phyloP scores from a whole-genome alignment of 2,888 invertebrate species.

The Heliconius aoede region DNA sequence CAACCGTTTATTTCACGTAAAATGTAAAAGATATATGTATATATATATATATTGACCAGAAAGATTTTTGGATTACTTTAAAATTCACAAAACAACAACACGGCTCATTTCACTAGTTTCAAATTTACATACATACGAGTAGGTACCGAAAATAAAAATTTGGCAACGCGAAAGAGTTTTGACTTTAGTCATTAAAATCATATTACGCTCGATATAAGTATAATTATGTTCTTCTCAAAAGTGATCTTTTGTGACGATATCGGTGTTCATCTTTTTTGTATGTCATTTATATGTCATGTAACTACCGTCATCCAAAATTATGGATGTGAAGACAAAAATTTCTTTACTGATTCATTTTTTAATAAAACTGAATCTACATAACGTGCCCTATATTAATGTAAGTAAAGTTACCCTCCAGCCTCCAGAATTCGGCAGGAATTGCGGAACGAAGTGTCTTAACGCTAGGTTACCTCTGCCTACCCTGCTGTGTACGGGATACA shows the following conservation, averaged over 20 bases:
- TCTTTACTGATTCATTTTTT: constrained; percentile 28
- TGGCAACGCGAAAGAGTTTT: constrained; percentile 44
- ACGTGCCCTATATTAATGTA: too few relatives aligned
- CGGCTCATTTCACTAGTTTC: not conserved
- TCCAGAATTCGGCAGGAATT: too few relatives aligned
- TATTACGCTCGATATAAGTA: constrained; percentile 45
- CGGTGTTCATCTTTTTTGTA: constrained; percentile 55
- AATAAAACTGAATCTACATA: too few relatives aligned
- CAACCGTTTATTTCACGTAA: not conserved
- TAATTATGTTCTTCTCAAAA: constrained; percentile 60
- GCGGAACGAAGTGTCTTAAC: too few relatives aligned
- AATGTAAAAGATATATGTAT: not conserved
- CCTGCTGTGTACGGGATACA: too few relatives aligned
- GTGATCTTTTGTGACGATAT: constrained; percentile 61
- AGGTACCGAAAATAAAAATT: constrained; percentile 36
- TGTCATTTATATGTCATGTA: constrained; percentile 65
- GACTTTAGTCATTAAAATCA: constrained; percentile 46
- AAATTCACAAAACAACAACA: not conserved
- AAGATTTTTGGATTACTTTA: not conserved
- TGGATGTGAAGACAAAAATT: constrained; percentile 17
- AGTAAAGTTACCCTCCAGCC: too few relatives aligned
- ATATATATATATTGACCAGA: not conserved
- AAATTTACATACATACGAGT: not conserved
- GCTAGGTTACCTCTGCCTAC: too few relatives aligned
- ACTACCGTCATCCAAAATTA: constrained; percentile 52